Base-by-base conservation (phyloP, 2,888 invertebrate genomes). In the Uropetala carovei region DNA sequence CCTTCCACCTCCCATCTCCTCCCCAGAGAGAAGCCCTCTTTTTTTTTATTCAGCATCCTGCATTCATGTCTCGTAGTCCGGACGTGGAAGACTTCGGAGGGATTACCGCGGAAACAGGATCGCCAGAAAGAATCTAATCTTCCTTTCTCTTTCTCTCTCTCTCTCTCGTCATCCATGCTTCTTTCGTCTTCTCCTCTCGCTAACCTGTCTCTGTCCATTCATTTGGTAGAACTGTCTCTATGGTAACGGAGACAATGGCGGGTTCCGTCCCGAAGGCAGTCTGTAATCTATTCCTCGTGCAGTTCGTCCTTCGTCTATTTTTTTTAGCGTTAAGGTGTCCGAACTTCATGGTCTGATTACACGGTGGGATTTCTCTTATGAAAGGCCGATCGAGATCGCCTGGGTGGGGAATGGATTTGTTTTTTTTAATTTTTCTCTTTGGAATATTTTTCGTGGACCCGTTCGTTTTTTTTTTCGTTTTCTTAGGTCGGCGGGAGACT, bases 391-490 rank as follows among this genome's bases (percentile, higher is more conserved):
- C 43, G 43, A 43, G 3, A 43, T 43, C 43, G n/a, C n/a, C n/a
- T n/a, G n/a, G n/a, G n/a, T n/a, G n/a, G n/a, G n/a, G n/a, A n/a
- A n/a, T 43, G 43, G 3, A 43, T 43, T 43, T 5, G 43, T 43
- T 43, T 43, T 1, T 43, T 43, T 43, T n/a, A n/a, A n/a, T n/a
- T 43, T 43, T 5, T 43, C 43, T 43, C 43, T 43, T 43, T 43
- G 43, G 43, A 43, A 43, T 43, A 43, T 5, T 3, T 43, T 43
- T 43, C 43, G 43, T 43, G 56, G 57, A 56, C 83, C 56, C 83
- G n/a, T 57, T 83, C 57, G 43, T 57, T 83, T n/a, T 83, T n/a
- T 83, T 18, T 83, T 56, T 83, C 18, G 9, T 57, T 83, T 82
- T 14, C 64, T 13, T n/a, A 5, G 43, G 43, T 43, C 43, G 43